Percentiles rank a stretch among this genome's conserved stretches.
Conservation (phyloP, 2,113 vertebrate species). For the Sander lucioperca region DNA sequence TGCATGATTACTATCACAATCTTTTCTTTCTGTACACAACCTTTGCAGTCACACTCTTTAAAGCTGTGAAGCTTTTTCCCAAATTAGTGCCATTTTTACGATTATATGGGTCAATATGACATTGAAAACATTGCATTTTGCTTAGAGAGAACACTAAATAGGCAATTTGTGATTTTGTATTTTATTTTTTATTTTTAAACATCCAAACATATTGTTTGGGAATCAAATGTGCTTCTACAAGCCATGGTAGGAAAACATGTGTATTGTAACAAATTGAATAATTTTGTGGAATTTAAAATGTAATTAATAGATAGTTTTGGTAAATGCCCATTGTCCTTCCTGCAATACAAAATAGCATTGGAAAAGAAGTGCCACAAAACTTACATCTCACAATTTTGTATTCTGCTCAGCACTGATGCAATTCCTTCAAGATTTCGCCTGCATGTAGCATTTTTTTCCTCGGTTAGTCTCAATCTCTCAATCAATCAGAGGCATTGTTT, state of each 20-base stretch:
- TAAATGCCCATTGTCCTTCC: conserved; percentile 4
- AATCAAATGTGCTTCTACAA: not conserved
- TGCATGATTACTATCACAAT: not conserved
- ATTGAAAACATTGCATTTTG: not conserved
- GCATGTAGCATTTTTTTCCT: conserved; percentile 19
- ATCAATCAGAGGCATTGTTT: conserved; percentile 58
- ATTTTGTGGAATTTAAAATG: conserved; percentile 15
- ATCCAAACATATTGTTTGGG: not conserved
- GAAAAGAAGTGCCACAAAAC: not conserved
- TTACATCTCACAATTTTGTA: conserved; percentile 1
- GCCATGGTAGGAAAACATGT: not conserved
- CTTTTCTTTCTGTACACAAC: not conserved
- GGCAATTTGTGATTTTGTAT: not conserved
- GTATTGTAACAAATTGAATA: not conserved
- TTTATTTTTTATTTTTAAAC: not conserved
- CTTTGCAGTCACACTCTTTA: conserved; percentile 3
- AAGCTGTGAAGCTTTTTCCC: not conserved
- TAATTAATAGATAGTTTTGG: conserved; percentile 41
- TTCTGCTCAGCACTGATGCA: conserved; percentile 46
- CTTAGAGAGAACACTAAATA: not conserved
- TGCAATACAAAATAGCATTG: conserved; percentile 12
- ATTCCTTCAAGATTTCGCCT: conserved; percentile 34
- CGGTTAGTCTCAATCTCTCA: conserved; percentile 68
- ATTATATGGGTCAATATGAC: not conserved
- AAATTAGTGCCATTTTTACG: not conserved